Conservation (phyloP, 2,888 invertebrate genomes). For the Eilema sororculum region DNA sequence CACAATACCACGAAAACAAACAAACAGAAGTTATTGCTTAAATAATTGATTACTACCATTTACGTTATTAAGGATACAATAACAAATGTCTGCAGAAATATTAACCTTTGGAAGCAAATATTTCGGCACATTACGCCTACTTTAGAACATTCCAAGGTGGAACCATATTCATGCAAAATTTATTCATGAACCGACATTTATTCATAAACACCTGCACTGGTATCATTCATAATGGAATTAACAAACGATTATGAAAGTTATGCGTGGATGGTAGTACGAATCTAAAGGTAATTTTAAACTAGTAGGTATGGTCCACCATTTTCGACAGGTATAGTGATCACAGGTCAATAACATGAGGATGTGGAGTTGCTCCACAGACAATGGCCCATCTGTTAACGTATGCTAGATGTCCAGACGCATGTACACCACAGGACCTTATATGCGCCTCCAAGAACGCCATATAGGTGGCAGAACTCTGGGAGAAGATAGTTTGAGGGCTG, state of each 20-base stretch:
- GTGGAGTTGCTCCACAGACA: too few species aligned
- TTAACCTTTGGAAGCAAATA: constrained; percentile 18
- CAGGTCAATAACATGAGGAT: constrained; percentile 45
- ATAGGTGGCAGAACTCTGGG: too few species aligned
- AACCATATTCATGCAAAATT: constrained; percentile 15
- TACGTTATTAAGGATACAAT: constrained; percentile 7
- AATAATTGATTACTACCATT: constrained; percentile 12
- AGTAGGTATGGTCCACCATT: constrained; percentile 27
- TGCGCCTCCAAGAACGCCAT: too few species aligned
- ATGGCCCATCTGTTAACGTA: too few species aligned
- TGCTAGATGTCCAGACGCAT: too few species aligned
- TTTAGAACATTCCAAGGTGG: neutral
- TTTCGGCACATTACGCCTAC: constrained; percentile 35
- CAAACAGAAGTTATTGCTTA: constrained; percentile 6
- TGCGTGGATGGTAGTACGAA: constrained; percentile 21
- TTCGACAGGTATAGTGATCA: constrained; percentile 21
- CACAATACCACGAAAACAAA: constrained; percentile 5
- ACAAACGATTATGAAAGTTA: constrained; percentile 21
- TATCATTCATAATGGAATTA: constrained; percentile 36
- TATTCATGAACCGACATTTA: constrained; percentile 33
- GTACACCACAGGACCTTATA: too few species aligned
- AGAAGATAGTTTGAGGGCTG: too few species aligned
- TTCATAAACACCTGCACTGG: constrained; percentile 34
- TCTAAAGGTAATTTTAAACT: constrained; percentile 18
- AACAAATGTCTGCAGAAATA: constrained; percentile 18